A percentile compares a stretch with the other conserved stretches of the same genome.
Conservation (phyloP, 2,797 vertebrate species). For the Fistularia commersonii region DNA sequence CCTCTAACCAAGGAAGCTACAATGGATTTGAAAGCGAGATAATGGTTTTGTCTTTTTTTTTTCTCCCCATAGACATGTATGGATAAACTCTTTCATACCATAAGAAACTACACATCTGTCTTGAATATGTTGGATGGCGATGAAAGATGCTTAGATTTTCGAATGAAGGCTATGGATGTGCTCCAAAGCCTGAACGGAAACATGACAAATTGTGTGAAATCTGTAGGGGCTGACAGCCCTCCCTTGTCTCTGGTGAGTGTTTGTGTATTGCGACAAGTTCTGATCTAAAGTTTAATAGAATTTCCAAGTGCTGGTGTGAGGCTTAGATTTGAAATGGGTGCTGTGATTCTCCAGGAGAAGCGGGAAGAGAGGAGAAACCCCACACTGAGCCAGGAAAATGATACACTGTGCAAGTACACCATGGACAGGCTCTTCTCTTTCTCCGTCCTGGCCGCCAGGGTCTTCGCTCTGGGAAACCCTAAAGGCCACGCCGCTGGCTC, state of each 20-base stretch:
- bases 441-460: conserved; percentile 71
- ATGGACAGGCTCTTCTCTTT: conserved; percentile 74
- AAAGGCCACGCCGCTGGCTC: conserved; percentile 24
- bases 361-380: accelerated
- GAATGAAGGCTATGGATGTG: conserved; percentile 17
- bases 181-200: no score
- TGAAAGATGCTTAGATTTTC: conserved; percentile 12
- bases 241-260: no score
- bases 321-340: conserved; percentile 5
- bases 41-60: background rate
- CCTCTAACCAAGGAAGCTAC: no score
- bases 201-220: no score
- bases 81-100: conserved; percentile 52
- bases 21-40: background rate
- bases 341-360: conserved; percentile 12
- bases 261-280: no score
- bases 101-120: conserved; percentile 48
- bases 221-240: no score
- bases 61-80: conserved; percentile 56
- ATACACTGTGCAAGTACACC: conserved; percentile 52
- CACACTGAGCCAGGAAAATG: accelerated
- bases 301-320: no score
- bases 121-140: conserved; percentile 24
- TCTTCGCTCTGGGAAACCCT: conserved; percentile 67
- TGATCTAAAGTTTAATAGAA: no score